Evolutionary conservation across 2,113 vertebrate species (phyloP).

Genomic region (Xenopus tropicalis): DNA sequence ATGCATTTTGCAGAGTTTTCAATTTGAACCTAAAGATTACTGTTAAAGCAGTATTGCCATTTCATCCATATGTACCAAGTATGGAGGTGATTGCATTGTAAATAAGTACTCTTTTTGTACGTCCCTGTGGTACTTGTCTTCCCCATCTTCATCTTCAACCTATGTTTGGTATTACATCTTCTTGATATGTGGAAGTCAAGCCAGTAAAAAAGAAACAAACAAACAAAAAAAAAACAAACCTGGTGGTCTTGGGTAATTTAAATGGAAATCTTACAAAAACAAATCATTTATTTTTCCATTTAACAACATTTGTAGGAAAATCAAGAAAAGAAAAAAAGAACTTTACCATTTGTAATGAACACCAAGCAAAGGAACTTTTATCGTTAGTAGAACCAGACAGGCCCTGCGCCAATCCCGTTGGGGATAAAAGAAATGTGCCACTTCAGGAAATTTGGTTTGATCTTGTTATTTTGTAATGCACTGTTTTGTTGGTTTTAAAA

Average conservation of each 20-base stretch:
- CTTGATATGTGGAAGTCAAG: conserved; percentile 62
- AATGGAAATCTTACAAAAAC: conserved; percentile 58
- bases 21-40: conserved; percentile 53
- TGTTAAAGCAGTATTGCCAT: conserved; percentile 53
- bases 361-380: conserved; percentile 55
- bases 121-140: conserved; percentile 84
- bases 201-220: conserved; percentile 54
- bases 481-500: conserved; percentile 99
- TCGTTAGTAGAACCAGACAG: conserved; percentile 65
- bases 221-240: conserved; percentile 52
- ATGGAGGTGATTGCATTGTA: conserved; percentile 80
- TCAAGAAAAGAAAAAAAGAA: conserved; percentile 51
- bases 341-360: conserved; percentile 64
- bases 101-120: conserved; percentile 84
- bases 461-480: conserved; percentile 85
- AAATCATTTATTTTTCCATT: conserved; percentile 59
- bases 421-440: conserved; percentile 79
- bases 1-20: conserved; percentile 51
- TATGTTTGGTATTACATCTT: conserved; percentile 79
- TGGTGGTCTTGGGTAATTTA: conserved; percentile 56
- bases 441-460: conserved; percentile 79
- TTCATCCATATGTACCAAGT: conserved; percentile 60
- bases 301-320: conserved; percentile 53
- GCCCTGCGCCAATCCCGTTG: conserved; percentile 80
- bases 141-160: conserved; percentile 76